These are phyloP conservation scores for Rachycentron canadum DNA, from an alignment of 2,797 vertebrate genomes.

Conservation along the genomic window DNA sequence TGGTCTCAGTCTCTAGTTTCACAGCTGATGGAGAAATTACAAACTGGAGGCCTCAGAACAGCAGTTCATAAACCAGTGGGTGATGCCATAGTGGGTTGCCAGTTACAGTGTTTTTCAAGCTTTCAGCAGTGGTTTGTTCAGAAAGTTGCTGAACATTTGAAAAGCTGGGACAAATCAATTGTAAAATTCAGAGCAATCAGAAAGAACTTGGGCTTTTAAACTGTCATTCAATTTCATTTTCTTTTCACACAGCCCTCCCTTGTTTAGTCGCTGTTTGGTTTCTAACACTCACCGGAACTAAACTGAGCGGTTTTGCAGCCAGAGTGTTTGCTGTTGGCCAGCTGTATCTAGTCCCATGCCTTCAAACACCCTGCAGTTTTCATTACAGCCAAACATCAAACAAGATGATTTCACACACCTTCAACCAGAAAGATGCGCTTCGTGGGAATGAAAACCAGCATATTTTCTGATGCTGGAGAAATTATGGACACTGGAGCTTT, in stretches of 20 bases:
- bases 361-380: conserved; percentile 26
- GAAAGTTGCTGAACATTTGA: background rate
- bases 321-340: conserved; percentile 4
- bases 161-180: background rate
- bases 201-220: background rate
- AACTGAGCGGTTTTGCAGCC: conserved; percentile 1
- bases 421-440: background rate
- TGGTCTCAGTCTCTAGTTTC: too few relatives aligned
- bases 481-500: background rate
- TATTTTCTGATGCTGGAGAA: background rate
- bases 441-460: conserved; percentile 8
- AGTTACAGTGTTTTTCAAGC: background rate
- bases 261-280: background rate
- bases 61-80: too few relatives aligned
- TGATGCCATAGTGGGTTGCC: too few relatives aligned
- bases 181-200: conserved; percentile 3
- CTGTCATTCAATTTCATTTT: background rate
- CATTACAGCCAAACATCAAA: conserved; percentile 16
- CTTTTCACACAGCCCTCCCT: background rate
- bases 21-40: too few relatives aligned
- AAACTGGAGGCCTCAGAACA: too few relatives aligned
- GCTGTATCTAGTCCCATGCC: background rate
- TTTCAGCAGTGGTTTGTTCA: background rate
- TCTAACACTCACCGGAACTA: background rate
- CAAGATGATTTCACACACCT: conserved; percentile 20